These are phyloP conservation scores for Epicauta chinensis DNA, from an alignment of 1,140 invertebrate species.

Conservation along the genomic window DNA sequence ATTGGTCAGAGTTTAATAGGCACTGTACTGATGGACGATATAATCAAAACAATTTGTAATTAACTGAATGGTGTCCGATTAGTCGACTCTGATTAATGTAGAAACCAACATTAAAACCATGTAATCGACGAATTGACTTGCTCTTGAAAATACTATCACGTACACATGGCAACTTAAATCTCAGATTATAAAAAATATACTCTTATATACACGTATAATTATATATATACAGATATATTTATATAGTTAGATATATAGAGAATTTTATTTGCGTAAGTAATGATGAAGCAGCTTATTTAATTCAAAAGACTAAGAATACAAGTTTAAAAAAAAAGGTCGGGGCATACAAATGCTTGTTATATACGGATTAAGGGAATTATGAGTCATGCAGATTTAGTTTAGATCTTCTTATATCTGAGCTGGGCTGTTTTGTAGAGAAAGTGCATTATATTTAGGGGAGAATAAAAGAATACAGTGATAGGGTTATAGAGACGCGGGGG, in stretches of 20 bases:
- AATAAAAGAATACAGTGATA: slow-evolving; percentile 16
- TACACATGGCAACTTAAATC: too few species aligned
- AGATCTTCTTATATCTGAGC: slow-evolving; percentile 37
- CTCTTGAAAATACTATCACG: too few species aligned
- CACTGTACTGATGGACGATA: too few species aligned
- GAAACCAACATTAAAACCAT: too few species aligned
- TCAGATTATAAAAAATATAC: too few species aligned
- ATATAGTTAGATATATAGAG: not conserved
- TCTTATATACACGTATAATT: too few species aligned
- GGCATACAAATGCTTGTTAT: slow-evolving; percentile 38
- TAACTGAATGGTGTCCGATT: too few species aligned
- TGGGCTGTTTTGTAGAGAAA: slow-evolving; percentile 21
- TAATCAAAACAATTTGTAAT: too few species aligned
- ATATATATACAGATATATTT: not conserved
- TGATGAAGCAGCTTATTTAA: slow-evolving; percentile 20
- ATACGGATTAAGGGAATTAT: slow-evolving; percentile 39
- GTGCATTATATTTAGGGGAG: slow-evolving; percentile 18
- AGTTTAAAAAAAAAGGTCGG: slow-evolving; percentile 26
- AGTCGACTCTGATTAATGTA: too few species aligned
- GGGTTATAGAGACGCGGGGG: slow-evolving; percentile 11
- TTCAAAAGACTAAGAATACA: slow-evolving; percentile 33
- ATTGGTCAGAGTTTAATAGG: too few species aligned
- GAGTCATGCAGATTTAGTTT: slow-evolving; percentile 34
- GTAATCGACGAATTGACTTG: too few species aligned
- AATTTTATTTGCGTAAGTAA: slow-evolving; percentile 17